Evolutionary conservation across 2,888 invertebrate genomes (phyloP), one percentile per base, ranked within the genome.

Genomic region (Pegoplata infirma): DNA sequence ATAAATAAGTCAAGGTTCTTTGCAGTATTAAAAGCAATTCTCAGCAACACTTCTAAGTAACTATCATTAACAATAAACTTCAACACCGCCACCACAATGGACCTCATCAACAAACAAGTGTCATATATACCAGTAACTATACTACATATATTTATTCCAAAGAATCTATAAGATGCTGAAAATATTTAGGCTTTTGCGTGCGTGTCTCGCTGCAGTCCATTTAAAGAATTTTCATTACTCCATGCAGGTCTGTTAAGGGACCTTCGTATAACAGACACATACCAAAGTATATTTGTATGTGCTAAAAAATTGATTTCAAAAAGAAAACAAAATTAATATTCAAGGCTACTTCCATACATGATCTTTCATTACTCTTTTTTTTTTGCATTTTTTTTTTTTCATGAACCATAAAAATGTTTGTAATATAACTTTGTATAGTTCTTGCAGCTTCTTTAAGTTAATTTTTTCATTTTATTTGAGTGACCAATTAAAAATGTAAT

Each of bases 401-500:
- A 59, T 28, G 23, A 47, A 7, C 47, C 21, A 36, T 6, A n/a
- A n/a, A n/a, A n/a, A n/a, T n/a, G 5, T 55, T n/a, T 66, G 51
- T 55, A 1, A n/a, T 28, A 49, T 36, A 2, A 12, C 55, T 23
- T 40, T 40, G 21, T 40, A 59, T 32, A 44, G 56, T 28, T 40
- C 40, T n/a, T 19, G 47, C 49, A 40, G 21, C 14, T 47, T 36
- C 59, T 56, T 69, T 56, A 47, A 25, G 36, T 12, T 36, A 1
- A 10, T 10, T 12, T 12, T 58, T 58, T 19, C 56, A 68, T 73
- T 73, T 73, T 53, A 68, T 58, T 53, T 73, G 46, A 68, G 58
- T 68, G 73, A 32, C 49, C 58, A 77, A 77, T 77, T 73, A 77
- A 73, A 73, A 73, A 56, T 73, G 73, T 53, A 73, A 77, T 77